Base-by-base conservation (phyloP, 2,797 vertebrate species). In the Setipinna tenuifilis region DNA sequence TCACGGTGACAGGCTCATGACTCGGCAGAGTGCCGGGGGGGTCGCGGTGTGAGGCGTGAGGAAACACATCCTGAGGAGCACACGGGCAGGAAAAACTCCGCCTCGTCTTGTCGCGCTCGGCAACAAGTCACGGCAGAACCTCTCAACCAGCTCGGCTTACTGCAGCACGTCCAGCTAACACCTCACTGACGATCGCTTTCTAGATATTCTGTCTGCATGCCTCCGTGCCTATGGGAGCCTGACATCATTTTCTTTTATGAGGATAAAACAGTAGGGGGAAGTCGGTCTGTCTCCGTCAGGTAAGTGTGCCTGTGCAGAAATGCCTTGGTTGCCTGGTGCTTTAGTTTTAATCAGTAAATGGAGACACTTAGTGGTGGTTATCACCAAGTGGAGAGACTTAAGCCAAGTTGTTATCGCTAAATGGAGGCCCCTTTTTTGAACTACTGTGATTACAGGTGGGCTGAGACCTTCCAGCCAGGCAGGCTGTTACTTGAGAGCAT, bases 1-100 rank as follows among this genome's bases (percentile, higher is more conserved):
- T 87, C 87, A 86, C 83, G 86, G 84, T 92, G 92, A 93, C 92
- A 87, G 85, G 87, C 92, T 83, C 91, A 92, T 94, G 93, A 93
- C 92, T 88, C 82, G 35, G 71, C 86, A 50, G 62, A 71, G 83
- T 86, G 87, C 82, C 82, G 68, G 14, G 50, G 58, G 78, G 82
- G 44, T 31, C 71, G 80, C 82, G 46, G 41, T 44, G n/a, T 50
- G 83, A 23, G 48, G 41, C 54, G n/a, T 50, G 83, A 23, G 48
- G 68, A 81, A 50, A 19, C 23, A 35, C 41, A 46, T 28, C 82
- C 59, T 68, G 48, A 78, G 7, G 48, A 75, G 17, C 68, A 7
- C 68, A 7, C 14, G 31, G 68, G 68, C 28, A 75, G 31, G 68
- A 41, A 78, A 78, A 78, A 44, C 35, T 44, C 71, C 6, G 16